These are phyloP conservation scores for Peribatodes rhomboidaria DNA, from an alignment of 2,888 invertebrate genomes.

Conservation along the genomic window DNA sequence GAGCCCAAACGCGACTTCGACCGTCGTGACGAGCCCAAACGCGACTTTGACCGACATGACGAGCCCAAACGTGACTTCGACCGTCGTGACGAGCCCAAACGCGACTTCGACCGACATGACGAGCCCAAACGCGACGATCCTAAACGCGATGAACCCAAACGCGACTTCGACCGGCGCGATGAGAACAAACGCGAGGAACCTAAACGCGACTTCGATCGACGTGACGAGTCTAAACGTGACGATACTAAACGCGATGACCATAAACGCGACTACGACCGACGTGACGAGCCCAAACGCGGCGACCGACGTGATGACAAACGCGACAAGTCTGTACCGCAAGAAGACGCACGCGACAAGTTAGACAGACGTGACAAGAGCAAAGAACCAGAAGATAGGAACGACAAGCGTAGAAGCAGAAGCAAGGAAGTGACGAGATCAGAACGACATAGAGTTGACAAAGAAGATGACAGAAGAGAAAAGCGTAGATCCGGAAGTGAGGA, in stretches of 20 bases:
- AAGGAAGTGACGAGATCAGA: slow-evolving; percentile 23
- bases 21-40: background rate
- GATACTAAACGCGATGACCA: slow-evolving; percentile 14
- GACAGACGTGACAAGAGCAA: slow-evolving; percentile 26
- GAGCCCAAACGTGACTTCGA: slow-evolving; percentile 28
- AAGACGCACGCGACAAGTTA: slow-evolving; percentile 12
- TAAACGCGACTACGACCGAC: slow-evolving; percentile 30
- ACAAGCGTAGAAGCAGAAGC: slow-evolving; percentile 30
- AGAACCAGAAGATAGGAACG: slow-evolving; percentile 1
- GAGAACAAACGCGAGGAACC: slow-evolving; percentile 31
- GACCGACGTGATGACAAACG: slow-evolving; percentile 32
- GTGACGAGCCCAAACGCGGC: slow-evolving; percentile 32
- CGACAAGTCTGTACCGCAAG: slow-evolving; percentile 18
- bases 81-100: slow-evolving; percentile 34
- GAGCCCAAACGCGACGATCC: slow-evolving; percentile 39
- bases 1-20: no score
- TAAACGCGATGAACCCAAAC: background rate
- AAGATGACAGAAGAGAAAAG: slow-evolving; percentile 16
- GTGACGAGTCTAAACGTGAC: slow-evolving; percentile 38
- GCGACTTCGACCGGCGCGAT: slow-evolving; percentile 36
- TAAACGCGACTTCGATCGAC: no score
- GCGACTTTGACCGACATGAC: slow-evolving; percentile 36
- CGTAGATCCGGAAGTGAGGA: slow-evolving; percentile 28
- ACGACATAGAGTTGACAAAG: slow-evolving; percentile 12
- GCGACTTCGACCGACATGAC: no score